phyloP scores from a whole-genome alignment of 2,797 vertebrate species.

The Pipistrellus kuhlii region DNA sequence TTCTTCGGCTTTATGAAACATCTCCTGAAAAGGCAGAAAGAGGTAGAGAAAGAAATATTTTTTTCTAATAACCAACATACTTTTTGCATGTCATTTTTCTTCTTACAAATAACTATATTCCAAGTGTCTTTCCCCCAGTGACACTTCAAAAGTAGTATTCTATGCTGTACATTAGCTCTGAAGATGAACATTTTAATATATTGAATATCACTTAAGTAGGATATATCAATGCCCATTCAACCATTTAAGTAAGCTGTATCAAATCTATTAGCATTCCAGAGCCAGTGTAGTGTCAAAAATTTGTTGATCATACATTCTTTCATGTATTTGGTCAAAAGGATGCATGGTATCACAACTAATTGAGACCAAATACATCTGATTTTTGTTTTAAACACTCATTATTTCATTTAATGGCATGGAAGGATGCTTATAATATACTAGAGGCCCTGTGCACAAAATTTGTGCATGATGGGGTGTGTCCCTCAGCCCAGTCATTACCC shows the following conservation, averaged over 20 bases:
- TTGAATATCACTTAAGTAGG: background rate
- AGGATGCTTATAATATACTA: conserved; percentile 3
- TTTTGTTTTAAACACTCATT: conserved; percentile 6
- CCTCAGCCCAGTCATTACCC: no score
- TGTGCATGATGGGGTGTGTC: no score
- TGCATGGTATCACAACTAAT: background rate
- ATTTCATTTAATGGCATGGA: conserved; percentile 51
- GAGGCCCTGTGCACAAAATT: no score
- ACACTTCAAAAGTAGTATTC: background rate
- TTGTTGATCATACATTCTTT: background rate
- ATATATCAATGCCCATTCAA: background rate
- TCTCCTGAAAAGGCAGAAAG: conserved; percentile 84
- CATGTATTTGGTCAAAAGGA: background rate
- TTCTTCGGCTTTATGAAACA: conserved; percentile 84
- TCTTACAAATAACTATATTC: conserved; percentile 12
- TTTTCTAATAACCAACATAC: background rate
- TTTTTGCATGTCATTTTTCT: conserved; percentile 17
- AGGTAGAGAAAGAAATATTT: conserved; percentile 1
- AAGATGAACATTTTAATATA: conserved; percentile 42
- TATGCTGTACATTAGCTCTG: conserved; percentile 1
- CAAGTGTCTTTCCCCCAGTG: background rate
- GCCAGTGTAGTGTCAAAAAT: background rate
- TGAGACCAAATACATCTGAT: conserved; percentile 7
- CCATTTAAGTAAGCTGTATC: background rate
- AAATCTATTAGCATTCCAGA: background rate